Evolutionary conservation across 1,140 invertebrate genomes (phyloP), one percentile per base, ranked within the genome.

Genomic region (Epicauta chinensis): DNA sequence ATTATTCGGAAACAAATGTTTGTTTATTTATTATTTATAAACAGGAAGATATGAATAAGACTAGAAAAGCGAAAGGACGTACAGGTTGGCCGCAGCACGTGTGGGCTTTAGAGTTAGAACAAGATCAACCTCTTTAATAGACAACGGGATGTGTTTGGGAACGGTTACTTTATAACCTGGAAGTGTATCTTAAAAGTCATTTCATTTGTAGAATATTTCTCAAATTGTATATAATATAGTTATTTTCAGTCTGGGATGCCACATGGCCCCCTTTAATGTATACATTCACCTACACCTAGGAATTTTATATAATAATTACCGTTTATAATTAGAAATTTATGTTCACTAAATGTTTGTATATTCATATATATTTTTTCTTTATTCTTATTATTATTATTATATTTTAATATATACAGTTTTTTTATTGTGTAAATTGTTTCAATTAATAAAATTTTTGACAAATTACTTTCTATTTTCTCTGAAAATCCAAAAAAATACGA

Each of bases 11-110:
- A 23, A 13, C 31, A 31, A 12, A 41, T 41, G 48, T 16, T 40
- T 55, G 48, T 49, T 51, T 44, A 59, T 53, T 42, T 45, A 51
- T 46, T 58, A 42, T 51, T 60, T 56, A 36, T 67, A 61, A 63
- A 59, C 59, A 70, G 66, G 68, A 67, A 61, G 68, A 70, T 40
- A 34, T 59, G 36, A 57, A 39, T 40, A 65, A 58, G 43, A 51
- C 56, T 9, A 75, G 75, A 57, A 73, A 77, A 64, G 70, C 70
- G 17, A 91, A 88, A 74, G 90, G 91, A 6, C 77, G 92, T 54
- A 96, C 91, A 7, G 92, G 91, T 15, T 96, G 92, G 93, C 92
- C 93, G 0, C 91, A 95, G 63, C 89, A 93, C 69, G 92, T 95
- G 55, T 95, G 93, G 92, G 92, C 91, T 0, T 73, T 90, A 14